Percentiles rank a stretch among this genome's conserved stretches.
phyloP scores from a whole-genome alignment of 1,140 invertebrate species.

The Drosophila kikkawai region DNA sequence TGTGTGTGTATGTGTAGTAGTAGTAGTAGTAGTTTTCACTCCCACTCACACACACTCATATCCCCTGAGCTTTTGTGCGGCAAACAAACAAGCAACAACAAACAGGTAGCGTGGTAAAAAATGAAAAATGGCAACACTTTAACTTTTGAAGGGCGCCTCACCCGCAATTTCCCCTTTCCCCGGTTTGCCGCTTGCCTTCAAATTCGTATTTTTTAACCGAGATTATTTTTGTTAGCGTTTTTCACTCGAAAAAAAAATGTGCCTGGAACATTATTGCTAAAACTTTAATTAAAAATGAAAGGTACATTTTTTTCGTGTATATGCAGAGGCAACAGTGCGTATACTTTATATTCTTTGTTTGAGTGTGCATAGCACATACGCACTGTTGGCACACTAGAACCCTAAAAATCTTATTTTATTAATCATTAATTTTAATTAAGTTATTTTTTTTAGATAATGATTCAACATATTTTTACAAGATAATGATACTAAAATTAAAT shows the following conservation, averaged over 20 bases:
- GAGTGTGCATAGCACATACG: neutral
- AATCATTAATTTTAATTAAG: neutral
- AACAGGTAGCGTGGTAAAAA: slow-evolving; percentile 43
- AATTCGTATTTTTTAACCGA: slow-evolving; percentile 51
- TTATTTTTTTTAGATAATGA: neutral
- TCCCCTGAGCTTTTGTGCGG: slow-evolving; percentile 29
- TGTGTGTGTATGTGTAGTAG: slow-evolving; percentile 1
- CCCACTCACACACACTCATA: slow-evolving; percentile 15
- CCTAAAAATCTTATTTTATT: neutral
- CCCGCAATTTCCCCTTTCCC: slow-evolving; percentile 1
- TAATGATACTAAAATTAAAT: neutral
- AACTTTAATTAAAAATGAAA: neutral
- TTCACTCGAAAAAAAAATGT: slow-evolving; percentile 7
- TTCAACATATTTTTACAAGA: neutral
- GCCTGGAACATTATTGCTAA: too few species aligned
- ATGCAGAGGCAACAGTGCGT: neutral
- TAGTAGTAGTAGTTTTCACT: slow-evolving; percentile 21
- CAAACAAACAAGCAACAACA: slow-evolving; percentile 44
- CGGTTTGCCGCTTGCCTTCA: neutral
- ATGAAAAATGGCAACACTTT: slow-evolving; percentile 68
- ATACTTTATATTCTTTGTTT: neutral
- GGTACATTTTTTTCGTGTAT: neutral
- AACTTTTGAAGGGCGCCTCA: slow-evolving; percentile 58
- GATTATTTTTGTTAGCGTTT: slow-evolving; percentile 34
- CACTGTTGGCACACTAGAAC: neutral